Base-by-base conservation (phyloP, 2,888 invertebrate species). In the Tenodera sinensis region DNA sequence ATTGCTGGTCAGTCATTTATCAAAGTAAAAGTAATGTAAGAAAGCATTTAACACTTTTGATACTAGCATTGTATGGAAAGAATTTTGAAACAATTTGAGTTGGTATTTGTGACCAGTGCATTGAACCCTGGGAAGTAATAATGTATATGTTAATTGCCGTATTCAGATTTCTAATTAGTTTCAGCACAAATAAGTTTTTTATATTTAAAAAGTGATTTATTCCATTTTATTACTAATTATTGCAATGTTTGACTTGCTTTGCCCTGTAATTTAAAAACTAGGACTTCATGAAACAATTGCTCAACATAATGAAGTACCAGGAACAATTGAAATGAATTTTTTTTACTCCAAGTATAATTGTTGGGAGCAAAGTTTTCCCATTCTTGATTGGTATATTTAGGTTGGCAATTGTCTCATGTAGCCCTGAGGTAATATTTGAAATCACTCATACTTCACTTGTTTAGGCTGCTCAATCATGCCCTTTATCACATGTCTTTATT, bases 161-260 rank as follows among this genome's bases (percentile, higher is more conserved):
- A 87, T 28, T 88, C 54, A 84, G 81, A 88, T 42, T 28, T 84
- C 71, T 34, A 85, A 84, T 88, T 84, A 88, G 83, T 82, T 88
- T 28, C 88, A 88, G 88, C 84, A 85, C 84, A 85, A 81, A 71
- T 84, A 88, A 88, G 84, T 88, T 28, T 82, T 42, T 88, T 28
- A 85, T n/a, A 84, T 28, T 88, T 88, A 81, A 87, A 42, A 27
- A 87, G 87, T 87, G 81, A 83, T 83, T 87, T 87, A 87, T 87
- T 87, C 87, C 83, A 87, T 87, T 87, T 87, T 83, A 87, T 86
- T 86, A 86, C 71, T 84, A 84, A 88, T 88, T 54, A 71, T 84
- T 88, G 84, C 88, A 88, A 85, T 89, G 88, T 89, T 89, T 88
- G 85, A 89, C 83, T 85, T 85, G 89, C 89, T 89, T 89, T 83